Percentiles rank a stretch among this genome's conserved stretches.
Conservation (phyloP, 2,888 invertebrate genomes). For the Morpho helenor region DNA sequence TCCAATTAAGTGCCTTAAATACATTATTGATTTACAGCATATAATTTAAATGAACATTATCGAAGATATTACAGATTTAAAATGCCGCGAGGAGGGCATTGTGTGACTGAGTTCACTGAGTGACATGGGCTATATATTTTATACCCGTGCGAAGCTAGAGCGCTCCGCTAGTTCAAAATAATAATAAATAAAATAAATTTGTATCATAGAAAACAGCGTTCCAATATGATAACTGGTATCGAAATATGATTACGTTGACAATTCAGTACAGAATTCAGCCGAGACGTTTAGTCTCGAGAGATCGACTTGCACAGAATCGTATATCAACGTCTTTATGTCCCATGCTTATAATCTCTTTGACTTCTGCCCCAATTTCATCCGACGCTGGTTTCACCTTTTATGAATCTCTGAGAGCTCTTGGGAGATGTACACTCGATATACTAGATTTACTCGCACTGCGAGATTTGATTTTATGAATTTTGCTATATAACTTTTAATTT, state of each 20-base stretch:
- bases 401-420: conserved; percentile 33
- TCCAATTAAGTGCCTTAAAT: too few relatives aligned
- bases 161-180: too few relatives aligned
- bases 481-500: conserved; percentile 3
- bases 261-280: conserved; percentile 5
- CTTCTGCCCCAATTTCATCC: conserved; percentile 21
- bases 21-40: too few relatives aligned
- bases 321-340: conserved; percentile 22
- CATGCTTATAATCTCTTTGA: conserved; percentile 27
- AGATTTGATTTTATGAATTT: conserved; percentile 28
- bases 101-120: too few relatives aligned
- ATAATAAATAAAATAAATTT: too few relatives aligned
- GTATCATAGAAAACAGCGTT: too few relatives aligned
- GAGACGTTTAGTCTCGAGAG: conserved; percentile 10
- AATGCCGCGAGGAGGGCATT: too few relatives aligned
- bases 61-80: too few relatives aligned
- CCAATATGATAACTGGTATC: too few relatives aligned
- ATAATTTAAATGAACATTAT: too few relatives aligned
- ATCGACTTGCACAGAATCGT: conserved; percentile 19
- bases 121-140: too few relatives aligned
- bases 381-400: conserved; percentile 23
- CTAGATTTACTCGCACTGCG: conserved; percentile 27
- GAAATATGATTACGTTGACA: neutral
- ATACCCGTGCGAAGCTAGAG: too few relatives aligned
- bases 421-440: conserved; percentile 25